Evolutionary conservation across 2,888 invertebrate species (phyloP).

Genomic region (Myopa tessellatipennis): DNA sequence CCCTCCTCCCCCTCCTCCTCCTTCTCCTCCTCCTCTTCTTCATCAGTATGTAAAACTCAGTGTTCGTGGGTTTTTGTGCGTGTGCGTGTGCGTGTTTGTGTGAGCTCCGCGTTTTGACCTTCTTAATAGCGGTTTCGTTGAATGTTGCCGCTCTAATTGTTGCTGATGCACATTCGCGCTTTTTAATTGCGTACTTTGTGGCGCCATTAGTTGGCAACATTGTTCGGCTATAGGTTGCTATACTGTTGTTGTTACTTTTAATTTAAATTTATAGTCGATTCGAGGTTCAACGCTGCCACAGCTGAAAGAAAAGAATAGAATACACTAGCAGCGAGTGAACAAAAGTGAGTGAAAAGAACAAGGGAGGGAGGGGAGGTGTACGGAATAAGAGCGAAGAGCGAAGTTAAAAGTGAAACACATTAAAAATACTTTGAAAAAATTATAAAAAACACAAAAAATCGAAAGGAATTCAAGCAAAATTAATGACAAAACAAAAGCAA

Average conservation of each 20-base stretch:
- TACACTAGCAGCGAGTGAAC: no score
- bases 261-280: no score
- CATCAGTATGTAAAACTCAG: no score
- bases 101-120: background rate
- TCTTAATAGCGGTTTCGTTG: conserved; percentile 11
- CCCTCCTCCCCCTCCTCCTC: no score
- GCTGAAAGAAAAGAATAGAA: no score
- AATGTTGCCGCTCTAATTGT: conserved; percentile 15
- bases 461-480: background rate
- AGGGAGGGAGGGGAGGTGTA: no score
- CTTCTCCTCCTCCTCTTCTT: no score
- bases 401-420: no score
- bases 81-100: background rate
- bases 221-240: background rate
- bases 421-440: background rate
- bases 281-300: no score
- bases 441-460: background rate
- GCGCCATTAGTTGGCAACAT: conserved; percentile 14
- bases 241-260: conserved; percentile 1
- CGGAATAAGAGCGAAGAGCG: no score
- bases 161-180: background rate
- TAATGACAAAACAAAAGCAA: background rate
- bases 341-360: no score
- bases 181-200: conserved; percentile 19
- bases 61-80: background rate